Conservation (phyloP, 2,888 invertebrate genomes). For the Morpho helenor region DNA sequence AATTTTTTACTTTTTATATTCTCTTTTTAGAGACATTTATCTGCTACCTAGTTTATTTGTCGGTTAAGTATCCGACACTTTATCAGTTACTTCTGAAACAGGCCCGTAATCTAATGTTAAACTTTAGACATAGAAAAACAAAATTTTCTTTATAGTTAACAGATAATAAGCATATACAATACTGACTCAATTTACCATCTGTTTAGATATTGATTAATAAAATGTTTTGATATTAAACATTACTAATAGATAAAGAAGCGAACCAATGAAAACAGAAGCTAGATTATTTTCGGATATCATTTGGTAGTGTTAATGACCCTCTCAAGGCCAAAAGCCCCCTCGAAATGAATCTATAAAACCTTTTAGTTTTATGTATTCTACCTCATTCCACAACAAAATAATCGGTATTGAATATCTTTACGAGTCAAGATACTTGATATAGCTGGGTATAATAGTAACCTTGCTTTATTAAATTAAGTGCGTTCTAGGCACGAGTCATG, state of each 20-base stretch:
- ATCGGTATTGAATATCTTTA: conserved; percentile 68
- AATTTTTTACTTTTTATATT: no score
- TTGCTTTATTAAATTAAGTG: conserved; percentile 41
- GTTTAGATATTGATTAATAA: no score
- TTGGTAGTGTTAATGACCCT: conserved; percentile 64
- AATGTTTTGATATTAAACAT: conserved; percentile 27
- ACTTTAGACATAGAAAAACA: no score
- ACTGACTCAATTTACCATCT: no score
- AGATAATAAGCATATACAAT: no score
- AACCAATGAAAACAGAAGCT: conserved; percentile 52
- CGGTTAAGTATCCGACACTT: no score
- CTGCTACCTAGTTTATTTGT: no score
- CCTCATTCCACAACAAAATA: conserved; percentile 66
- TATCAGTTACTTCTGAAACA: no score
- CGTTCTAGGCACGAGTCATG: conserved; percentile 26
- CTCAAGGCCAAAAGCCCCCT: conserved; percentile 65
- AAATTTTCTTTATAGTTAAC: no score
- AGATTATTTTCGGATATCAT: conserved; percentile 69
- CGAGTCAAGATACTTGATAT: conserved; percentile 44
- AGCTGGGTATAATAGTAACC: conserved; percentile 38
- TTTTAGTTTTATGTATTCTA: conserved; percentile 68
- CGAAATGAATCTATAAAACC: conserved; percentile 72
- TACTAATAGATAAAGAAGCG: conserved; percentile 22
- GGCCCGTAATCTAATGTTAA: no score
- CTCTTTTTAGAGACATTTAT: no score